A percentile compares a stretch with the other conserved stretches of the same genome.
Evolutionary conservation across 2,797 vertebrate species (phyloP).

Genomic region (Hafferia zeledoni): DNA sequence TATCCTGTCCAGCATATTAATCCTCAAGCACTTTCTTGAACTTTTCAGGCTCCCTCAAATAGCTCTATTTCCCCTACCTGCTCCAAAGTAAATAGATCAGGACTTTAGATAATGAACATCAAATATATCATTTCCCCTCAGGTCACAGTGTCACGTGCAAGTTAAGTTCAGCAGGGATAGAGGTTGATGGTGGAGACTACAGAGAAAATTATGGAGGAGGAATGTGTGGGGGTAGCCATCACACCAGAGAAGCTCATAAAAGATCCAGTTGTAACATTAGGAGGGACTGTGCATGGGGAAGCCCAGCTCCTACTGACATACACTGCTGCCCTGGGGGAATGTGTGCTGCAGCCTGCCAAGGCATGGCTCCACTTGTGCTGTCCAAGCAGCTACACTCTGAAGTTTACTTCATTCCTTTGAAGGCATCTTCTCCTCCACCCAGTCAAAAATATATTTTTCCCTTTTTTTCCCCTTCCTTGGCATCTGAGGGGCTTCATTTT

Average conservation of each 20-base stretch:
- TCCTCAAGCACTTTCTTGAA: not conserved
- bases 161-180: not conserved
- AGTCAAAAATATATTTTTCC: not conserved
- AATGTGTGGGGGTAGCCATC: not conserved
- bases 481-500: not conserved
- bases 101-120: not conserved
- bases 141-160: not conserved
- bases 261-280: not conserved
- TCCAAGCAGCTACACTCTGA: not conserved
- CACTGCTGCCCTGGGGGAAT: rapidly evolving
- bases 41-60: conserved; percentile 34
- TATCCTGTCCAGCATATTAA: conserved; percentile 17
- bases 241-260: not conserved
- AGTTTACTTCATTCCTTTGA: not conserved
- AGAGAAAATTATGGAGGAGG: not conserved
- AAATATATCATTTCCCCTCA: not conserved
- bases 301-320: not conserved
- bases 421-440: not conserved
- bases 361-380: not conserved
- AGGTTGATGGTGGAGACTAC: not conserved
- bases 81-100: conserved; percentile 38
- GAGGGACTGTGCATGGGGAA: not conserved
- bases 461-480: not conserved
- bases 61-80: not conserved
- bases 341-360: not conserved